A percentile compares a stretch with the other conserved stretches of the same genome.
Conservation (phyloP, 2,113 vertebrate species). For the Sylvia atricapilla region DNA sequence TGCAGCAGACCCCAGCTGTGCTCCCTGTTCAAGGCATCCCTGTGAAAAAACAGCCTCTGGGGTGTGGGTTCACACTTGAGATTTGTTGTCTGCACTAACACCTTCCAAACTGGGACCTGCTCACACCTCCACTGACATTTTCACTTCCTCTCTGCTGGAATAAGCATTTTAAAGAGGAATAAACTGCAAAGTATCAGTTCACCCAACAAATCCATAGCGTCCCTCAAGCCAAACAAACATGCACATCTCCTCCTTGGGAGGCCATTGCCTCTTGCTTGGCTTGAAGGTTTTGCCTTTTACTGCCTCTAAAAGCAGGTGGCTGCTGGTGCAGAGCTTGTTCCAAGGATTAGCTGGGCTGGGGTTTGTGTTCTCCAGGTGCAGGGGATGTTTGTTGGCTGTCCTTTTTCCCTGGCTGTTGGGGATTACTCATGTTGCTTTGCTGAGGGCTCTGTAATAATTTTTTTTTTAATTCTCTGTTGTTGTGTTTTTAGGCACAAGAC, state of each 20-base stretch:
- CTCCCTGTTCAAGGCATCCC: neutral
- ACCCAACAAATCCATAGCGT: neutral
- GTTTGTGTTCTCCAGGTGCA: neutral
- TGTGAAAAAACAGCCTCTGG: neutral
- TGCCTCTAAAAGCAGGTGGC: neutral
- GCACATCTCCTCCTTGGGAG: neutral
- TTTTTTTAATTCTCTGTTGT: conserved; percentile 60
- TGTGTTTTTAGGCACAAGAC: conserved; percentile 82
- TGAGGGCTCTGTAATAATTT: neutral
- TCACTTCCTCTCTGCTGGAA: neutral
- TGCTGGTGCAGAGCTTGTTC: neutral
- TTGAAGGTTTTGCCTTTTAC: neutral
- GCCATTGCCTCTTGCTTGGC: neutral
- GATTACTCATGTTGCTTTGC: neutral
- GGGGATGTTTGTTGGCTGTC: neutral
- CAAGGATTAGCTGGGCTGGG: neutral
- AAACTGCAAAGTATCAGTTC: neutral
- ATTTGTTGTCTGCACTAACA: neutral
- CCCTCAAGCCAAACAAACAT: neutral
- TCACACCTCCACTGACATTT: neutral
- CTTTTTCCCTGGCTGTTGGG: neutral
- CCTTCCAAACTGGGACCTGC: neutral
- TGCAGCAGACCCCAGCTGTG: neutral
- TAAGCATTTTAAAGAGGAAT: neutral
- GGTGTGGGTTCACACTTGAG: neutral